Evolutionary conservation across 1,140 invertebrate species (phyloP), one percentile per base, ranked within the genome.

Genomic region (Ooceraea biroi): DNA sequence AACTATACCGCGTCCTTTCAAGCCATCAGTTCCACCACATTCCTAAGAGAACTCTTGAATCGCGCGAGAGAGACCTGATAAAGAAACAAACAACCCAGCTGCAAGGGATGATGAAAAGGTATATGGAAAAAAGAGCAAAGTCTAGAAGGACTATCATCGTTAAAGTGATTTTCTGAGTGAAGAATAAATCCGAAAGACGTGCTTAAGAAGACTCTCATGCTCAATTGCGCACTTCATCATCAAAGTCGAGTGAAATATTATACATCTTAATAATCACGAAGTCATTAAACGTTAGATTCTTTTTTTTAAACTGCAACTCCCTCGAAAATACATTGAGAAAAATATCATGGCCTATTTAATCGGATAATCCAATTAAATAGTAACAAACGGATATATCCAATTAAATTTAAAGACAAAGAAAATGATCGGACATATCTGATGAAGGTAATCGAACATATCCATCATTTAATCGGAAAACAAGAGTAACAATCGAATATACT

Each of bases 1-100:
- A 19, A 60, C 12, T 22, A 25, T 12, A 12, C 25, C 63, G 73
- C 60, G 46, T 44, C 7, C 19, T 19, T 44, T 69, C 58, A 58
- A 17, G 22, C 11, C 36, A 50, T 46, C 76, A 69, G 65, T 55
- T 69, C 44, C 52, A 19, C 76, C n/a, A n/a, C 25, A 36, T 71
- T 65, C 69, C 30, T 36, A n/a, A n/a, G 25, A 71, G 19, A 80
- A 46, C 22, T 58, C 69, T 36, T 80, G 65, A 46, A 80, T 80
- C 41, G 76, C 22, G n/a, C 14, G 44, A 12, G 36, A 58, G 76
- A 46, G 41, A 46, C 36, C n/a, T 25, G 50, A 69, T 58, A 58
- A 69, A 71, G 50, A 36, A 44, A 25, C 48, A 46, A 78, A 36
- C 12, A 14, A 17, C 19, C 44, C 12, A 7, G 10, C 36, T 58